Evolutionary conservation across 2,797 vertebrate genomes (phyloP).

Genomic region (Oreochromis mossambicus): DNA sequence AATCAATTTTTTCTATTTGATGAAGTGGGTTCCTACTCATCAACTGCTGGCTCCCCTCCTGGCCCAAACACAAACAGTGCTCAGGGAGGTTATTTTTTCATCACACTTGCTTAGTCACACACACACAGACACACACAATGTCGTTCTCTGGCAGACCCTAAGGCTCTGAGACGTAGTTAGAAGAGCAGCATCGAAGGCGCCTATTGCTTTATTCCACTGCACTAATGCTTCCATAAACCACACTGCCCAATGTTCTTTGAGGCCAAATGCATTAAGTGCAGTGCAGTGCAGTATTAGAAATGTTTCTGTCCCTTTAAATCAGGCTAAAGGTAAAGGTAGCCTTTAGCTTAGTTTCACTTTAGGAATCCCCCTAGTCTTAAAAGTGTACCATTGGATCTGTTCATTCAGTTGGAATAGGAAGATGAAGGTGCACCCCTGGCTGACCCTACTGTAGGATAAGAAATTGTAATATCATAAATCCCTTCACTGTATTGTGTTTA

Average conservation of each 20-base stretch:
- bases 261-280: slow-evolving; percentile 28
- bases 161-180: background rate
- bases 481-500: slow-evolving; percentile 48
- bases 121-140: background rate
- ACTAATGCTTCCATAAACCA: slow-evolving; percentile 46
- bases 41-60: slow-evolving; percentile 37
- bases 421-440: background rate
- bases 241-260: slow-evolving; percentile 22
- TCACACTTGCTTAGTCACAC: background rate
- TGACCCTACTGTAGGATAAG: slow-evolving; percentile 29
- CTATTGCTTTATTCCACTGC: slow-evolving; percentile 8
- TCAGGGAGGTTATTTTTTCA: slow-evolving; percentile 41
- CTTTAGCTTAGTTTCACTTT: slow-evolving; percentile 9
- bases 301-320: slow-evolving; percentile 7
- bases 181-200: background rate
- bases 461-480: slow-evolving; percentile 24
- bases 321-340: background rate
- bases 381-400: background rate
- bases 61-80: slow-evolving; percentile 34
- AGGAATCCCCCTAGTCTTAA: slow-evolving; percentile 30
- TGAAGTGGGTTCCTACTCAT: slow-evolving; percentile 46
- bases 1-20: slow-evolving; percentile 80
- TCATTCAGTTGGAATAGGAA: background rate
- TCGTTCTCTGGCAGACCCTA: background rate
- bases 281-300: background rate